Percentiles rank a stretch among this genome's conserved stretches.
phyloP scores from a whole-genome alignment of 2,888 invertebrate species.

The Lithophane semibrunnea region DNA sequence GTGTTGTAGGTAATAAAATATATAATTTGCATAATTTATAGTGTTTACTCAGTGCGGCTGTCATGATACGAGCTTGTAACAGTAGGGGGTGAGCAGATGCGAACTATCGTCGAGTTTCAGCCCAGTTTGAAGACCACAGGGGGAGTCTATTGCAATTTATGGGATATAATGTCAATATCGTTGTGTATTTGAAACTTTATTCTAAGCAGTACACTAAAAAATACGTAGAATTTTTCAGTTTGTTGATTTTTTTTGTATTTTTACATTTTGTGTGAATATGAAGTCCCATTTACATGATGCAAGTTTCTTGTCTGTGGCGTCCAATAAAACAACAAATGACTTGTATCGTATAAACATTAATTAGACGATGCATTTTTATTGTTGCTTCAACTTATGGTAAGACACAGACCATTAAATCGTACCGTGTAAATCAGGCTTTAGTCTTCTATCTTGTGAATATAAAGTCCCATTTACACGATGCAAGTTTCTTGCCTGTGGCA shows the following conservation, averaged over 20 bases:
- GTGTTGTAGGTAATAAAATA: conserved; percentile 61
- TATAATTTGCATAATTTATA: conserved; percentile 69
- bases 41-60: conserved; percentile 56
- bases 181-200: conserved; percentile 18
- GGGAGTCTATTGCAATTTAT: conserved; percentile 36
- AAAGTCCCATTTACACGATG: background rate
- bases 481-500: background rate
- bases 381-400: too few relatives aligned
- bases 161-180: background rate
- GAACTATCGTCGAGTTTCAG: conserved; percentile 46
- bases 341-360: too few relatives aligned
- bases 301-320: too few relatives aligned
- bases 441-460: too few relatives aligned
- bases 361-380: too few relatives aligned
- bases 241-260: too few relatives aligned
- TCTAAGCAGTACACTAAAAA: background rate
- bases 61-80: conserved; percentile 45
- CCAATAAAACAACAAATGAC: too few relatives aligned
- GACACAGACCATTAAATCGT: background rate
- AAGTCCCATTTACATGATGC: too few relatives aligned
- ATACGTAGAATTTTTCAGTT: background rate
- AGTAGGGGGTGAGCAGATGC: conserved; percentile 54
- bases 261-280: too few relatives aligned
- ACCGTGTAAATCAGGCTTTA: background rate
- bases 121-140: conserved; percentile 31